Percentiles rank a stretch among this genome's conserved stretches.
phyloP scores from a whole-genome alignment of 2,113 vertebrate genomes.

The Amphilophus citrinellus region DNA sequence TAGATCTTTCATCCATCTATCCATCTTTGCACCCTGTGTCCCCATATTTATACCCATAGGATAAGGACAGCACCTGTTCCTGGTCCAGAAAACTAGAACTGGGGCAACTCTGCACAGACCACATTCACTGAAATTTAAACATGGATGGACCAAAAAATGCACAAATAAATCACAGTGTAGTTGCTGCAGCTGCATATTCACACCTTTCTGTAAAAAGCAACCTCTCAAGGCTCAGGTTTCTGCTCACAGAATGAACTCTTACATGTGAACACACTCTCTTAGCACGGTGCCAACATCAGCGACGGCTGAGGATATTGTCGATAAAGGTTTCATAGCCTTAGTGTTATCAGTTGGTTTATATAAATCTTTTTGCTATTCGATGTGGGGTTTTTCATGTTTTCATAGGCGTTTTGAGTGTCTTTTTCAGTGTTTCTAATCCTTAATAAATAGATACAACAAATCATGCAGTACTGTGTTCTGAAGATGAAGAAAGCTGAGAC shows the following conservation, averaged over 20 bases:
- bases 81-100: conserved; percentile 31
- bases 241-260: conserved; percentile 38
- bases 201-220: conserved; percentile 14
- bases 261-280: conserved; percentile 32
- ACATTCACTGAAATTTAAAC: conserved; percentile 13
- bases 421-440: conserved; percentile 70
- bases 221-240: conserved; percentile 65
- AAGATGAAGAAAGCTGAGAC: neutral
- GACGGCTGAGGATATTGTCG: conserved; percentile 37
- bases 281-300: conserved; percentile 67
- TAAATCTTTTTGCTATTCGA: conserved; percentile 52
- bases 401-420: conserved; percentile 57
- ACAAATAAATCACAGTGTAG: conserved; percentile 7
- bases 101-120: conserved; percentile 19
- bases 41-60: conserved; percentile 24
- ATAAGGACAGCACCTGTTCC: conserved; percentile 23
- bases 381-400: conserved; percentile 54
- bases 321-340: conserved; percentile 28
- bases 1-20: conserved; percentile 34
- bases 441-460: conserved; percentile 60
- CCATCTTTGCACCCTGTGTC: conserved; percentile 11
- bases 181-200: conserved; percentile 20
- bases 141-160: conserved; percentile 14
- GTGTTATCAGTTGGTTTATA: conserved; percentile 57
- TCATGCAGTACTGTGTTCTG: conserved; percentile 11